Base-by-base conservation (phyloP, 2,888 invertebrate species). In the Drosophila crucigera region DNA sequence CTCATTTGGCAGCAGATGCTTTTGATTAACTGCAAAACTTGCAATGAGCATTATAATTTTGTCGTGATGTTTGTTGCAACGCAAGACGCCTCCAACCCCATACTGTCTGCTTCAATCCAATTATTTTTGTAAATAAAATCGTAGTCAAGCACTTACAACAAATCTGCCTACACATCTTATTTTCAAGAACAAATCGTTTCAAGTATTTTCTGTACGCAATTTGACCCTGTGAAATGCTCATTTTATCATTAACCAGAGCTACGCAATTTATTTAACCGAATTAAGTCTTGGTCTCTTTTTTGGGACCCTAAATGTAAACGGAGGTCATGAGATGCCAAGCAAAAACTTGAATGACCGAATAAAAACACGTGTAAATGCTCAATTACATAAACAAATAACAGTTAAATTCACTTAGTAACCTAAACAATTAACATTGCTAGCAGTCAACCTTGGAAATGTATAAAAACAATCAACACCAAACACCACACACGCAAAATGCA, bases 391-490 rank as follows among this genome's bases (percentile, higher is more conserved):
- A 54, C 41, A 60, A 75, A 58, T 52, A 60, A 69, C 37, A 25
- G 75, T 69, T 75, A 58, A 65, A 43, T 47, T 53, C 28, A 66
- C 33, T 43, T 9, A 68, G 60, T 62, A 75, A 75, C 66, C 78
- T 62, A 78, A 58, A 72, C 61, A 78, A 72, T 78, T 84, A 73
- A 82, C 79, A 78, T 75, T 69, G 64, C 54, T 53, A 53, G 50
- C 50, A n/a, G 43, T 19, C 19, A 49, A 54, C 70, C 64, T 68
- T 73, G 55, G 31, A 52, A 37, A 37, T 30, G 28, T 22, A n/a
- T 30, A 66, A 47, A 16, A 71, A 67, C 43, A 79, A 75, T 70
- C 60, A 65, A 64, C 33, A 33, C 11, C 33, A 33, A 33, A 33
- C 33, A 33, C 35, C 58, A 60, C 64, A 53, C 56, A 62, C 52